A percentile compares a stretch with the other conserved stretches of the same genome.
phyloP scores from a whole-genome alignment of 2,113 vertebrate genomes.

The Chloropsis cyanopogon region DNA sequence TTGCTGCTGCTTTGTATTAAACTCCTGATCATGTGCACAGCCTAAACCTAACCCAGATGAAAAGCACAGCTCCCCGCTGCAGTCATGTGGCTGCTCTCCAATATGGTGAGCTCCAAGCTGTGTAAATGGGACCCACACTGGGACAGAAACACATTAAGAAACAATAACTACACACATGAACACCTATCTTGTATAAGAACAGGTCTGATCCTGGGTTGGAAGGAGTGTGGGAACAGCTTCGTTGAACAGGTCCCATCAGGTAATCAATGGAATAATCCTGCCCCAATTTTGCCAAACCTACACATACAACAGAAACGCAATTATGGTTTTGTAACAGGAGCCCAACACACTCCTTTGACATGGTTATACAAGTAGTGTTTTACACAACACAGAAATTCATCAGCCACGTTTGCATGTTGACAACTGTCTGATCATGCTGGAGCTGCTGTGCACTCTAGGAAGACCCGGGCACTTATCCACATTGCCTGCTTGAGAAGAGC shows the following conservation, averaged over 20 bases:
- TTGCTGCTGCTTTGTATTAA: neutral
- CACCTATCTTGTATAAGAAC: neutral
- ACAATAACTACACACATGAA: neutral
- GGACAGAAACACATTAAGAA: neutral
- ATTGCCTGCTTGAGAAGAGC: neutral
- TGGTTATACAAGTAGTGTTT: constrained; percentile 1
- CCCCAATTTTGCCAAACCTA: constrained; percentile 3
- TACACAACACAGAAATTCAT: neutral
- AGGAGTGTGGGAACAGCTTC: neutral
- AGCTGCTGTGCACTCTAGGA: neutral
- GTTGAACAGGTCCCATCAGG: neutral
- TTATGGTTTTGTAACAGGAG: constrained; percentile 16
- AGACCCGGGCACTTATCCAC: neutral
- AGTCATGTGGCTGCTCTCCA: neutral
- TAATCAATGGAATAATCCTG: constrained; percentile 24
- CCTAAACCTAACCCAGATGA: neutral
- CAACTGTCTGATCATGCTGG: neutral
- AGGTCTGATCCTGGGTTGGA: neutral
- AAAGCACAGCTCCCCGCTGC: rapidly evolving
- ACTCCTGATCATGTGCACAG: neutral
- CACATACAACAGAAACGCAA: neutral
- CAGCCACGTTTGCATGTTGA: neutral
- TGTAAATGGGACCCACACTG: neutral
- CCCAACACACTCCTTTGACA: neutral
- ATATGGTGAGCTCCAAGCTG: neutral